These are phyloP conservation scores for Agrotis segetum DNA, from an alignment of 2,888 invertebrate species.

Conservation along the genomic window DNA sequence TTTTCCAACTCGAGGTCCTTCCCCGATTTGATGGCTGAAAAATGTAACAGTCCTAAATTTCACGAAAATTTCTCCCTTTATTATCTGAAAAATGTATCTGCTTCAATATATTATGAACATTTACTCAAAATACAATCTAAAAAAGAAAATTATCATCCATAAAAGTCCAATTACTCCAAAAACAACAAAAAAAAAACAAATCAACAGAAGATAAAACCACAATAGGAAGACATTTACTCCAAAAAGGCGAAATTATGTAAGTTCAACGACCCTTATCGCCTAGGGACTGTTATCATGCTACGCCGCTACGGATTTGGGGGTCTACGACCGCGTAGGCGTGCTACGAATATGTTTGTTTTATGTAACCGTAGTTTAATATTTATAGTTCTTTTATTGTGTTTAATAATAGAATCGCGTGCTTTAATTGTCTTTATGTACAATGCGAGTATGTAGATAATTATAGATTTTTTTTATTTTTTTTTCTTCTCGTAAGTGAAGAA, in stretches of 20 bases:
- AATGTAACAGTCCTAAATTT: too few species aligned
- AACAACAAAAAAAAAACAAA: conserved; percentile 6
- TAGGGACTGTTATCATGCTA: conserved; percentile 68
- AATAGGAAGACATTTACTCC: conserved; percentile 45
- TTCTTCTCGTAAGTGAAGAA: too few species aligned
- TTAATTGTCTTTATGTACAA: conserved; percentile 12
- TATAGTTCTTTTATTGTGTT: not conserved
- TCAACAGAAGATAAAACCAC: conserved; percentile 19
- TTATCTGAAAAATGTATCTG: too few species aligned
- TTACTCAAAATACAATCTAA: too few species aligned
- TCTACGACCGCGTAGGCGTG: conserved; percentile 72
- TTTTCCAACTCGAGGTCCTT: too few species aligned
- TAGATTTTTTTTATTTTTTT: too few species aligned
- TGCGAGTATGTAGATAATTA: too few species aligned
- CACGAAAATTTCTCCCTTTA: too few species aligned
- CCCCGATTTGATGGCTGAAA: too few species aligned
- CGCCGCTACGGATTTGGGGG: conserved; percentile 73
- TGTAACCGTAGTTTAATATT: conserved; percentile 34
- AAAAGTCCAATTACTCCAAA: not conserved
- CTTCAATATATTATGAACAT: too few species aligned
- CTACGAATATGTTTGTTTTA: conserved; percentile 61
- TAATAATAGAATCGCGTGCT: not conserved
- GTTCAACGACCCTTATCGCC: conserved; percentile 72
- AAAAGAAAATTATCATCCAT: not conserved
- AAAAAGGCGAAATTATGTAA: conserved; percentile 31